These are phyloP conservation scores for Caenorhabditis imperialis DNA, from an alignment of 2,888 invertebrate species.

Conservation along the genomic window DNA sequence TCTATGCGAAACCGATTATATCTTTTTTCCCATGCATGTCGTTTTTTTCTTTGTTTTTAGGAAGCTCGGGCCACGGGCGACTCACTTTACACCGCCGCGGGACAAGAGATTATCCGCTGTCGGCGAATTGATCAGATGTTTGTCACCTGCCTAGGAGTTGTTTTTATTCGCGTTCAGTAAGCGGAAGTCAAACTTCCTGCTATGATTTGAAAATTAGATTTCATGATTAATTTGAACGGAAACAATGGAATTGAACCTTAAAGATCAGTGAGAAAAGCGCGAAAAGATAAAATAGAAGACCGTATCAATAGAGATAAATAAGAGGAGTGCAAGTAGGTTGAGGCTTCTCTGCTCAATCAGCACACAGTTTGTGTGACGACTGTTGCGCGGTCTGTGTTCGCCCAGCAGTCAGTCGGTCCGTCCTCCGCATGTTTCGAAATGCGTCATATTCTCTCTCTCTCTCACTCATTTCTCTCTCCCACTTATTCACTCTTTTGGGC, in stretches of 20 bases:
- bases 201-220: too few species aligned
- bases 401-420: conserved; percentile 6
- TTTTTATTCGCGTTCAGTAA: not conserved
- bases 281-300: too few species aligned
- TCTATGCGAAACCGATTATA: conserved; percentile 18
- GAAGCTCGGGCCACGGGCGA: conserved; percentile 30
- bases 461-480: conserved; percentile 18
- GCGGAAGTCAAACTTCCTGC: too few species aligned
- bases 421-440: conserved; percentile 21
- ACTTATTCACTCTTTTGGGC: conserved; percentile 31
- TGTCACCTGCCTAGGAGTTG: conserved; percentile 11
- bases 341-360: too few species aligned
- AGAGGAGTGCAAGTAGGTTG: too few species aligned
- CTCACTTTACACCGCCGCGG: conserved; percentile 32
- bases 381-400: conserved; percentile 21
- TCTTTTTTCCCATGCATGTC: conserved; percentile 15
- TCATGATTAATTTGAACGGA: too few species aligned
- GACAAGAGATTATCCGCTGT: conserved; percentile 32
- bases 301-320: too few species aligned
- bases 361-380: conserved; percentile 9
- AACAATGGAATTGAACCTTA: too few species aligned
- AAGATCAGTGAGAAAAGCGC: too few species aligned
- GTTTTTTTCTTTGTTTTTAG: conserved; percentile 28
- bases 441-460: conserved; percentile 41
- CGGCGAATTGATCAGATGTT: conserved; percentile 36